Evolutionary conservation across 2,113 vertebrate genomes (phyloP).

Genomic region (Coturnix japonica): DNA sequence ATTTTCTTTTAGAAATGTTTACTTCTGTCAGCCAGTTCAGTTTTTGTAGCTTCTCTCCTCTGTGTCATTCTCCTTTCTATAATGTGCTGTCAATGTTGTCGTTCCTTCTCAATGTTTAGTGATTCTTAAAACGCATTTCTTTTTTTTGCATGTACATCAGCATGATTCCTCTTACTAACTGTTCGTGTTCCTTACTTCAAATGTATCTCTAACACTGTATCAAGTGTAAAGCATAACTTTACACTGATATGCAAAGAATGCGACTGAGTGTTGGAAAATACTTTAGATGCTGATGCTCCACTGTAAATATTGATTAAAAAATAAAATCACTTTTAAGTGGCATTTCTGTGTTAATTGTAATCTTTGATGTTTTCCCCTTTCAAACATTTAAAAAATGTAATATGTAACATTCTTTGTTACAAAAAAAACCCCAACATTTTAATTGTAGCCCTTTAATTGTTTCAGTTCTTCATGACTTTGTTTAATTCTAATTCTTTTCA

Average conservation of each 20-base stretch:
- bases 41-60: slow-evolving; percentile 61
- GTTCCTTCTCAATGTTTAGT: slow-evolving; percentile 45
- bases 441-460: neutral
- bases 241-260: slow-evolving; percentile 45
- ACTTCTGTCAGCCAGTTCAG: slow-evolving; percentile 43
- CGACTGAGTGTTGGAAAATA: slow-evolving; percentile 49
- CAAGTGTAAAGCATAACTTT: slow-evolving; percentile 62
- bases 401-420: neutral
- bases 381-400: neutral
- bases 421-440: neutral
- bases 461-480: neutral
- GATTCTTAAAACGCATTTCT: slow-evolving; percentile 11
- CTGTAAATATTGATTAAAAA: slow-evolving; percentile 54
- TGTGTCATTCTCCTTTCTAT: slow-evolving; percentile 54
- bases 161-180: slow-evolving; percentile 35
- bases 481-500: slow-evolving; percentile 23
- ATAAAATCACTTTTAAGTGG: slow-evolving; percentile 60
- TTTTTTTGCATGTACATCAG: slow-evolving; percentile 49
- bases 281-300: slow-evolving; percentile 55
- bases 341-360: slow-evolving; percentile 67
- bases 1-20: slow-evolving; percentile 58
- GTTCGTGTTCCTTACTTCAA: slow-evolving; percentile 40
- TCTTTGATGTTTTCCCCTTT: slow-evolving; percentile 40
- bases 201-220: slow-evolving; percentile 59
- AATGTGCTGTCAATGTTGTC: slow-evolving; percentile 49